Evolutionary conservation across 2,888 invertebrate genomes (phyloP), one percentile per base, ranked within the genome.

Genomic region (Hermaeophaga mercurialis): DNA sequence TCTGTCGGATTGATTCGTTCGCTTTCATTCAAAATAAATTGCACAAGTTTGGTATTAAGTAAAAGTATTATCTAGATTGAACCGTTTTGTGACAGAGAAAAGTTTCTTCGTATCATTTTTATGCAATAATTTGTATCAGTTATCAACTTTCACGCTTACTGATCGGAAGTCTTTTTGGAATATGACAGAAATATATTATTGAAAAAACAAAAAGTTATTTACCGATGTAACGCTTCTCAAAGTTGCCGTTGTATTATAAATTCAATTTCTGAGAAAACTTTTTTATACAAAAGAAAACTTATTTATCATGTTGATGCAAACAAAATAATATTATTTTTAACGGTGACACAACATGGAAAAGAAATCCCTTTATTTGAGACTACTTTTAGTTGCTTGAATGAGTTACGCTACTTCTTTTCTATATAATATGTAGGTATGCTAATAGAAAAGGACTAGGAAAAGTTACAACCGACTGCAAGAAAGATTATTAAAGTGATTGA

Each of bases 21-120:
- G n/a, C 33, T 47, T 41, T 47, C 54, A 34, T 41, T 11, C 43
- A 22, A 24, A 52, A 52, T 52, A 44, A 52, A 52, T 52, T 52
- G 52, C 43, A 52, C 43, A 43, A 52, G 43, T 52, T 52, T 22
- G 33, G 24, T 17, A 50, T 43, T 43, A 33, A 24, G 33, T 31
- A 52, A 44, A 52, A 44, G 52, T 34, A 43, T 52, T 43, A 52
- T 52, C 52, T 52, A 43, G 43, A 52, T 52, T 43, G 43, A 43
- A 52, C 19, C 15, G 43, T 11, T 52, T 17, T 31, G 34, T 41
- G 28, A 8, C 31, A 17, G 15, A n/a, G 34, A 43, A 43, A 33
- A 43, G 17, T 52, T 52, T 12, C 15, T 5, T 8, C 1, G 33
- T 18, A 24, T 43, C 19, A 43, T 43, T 52, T 44, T 26, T 43